Conservation (phyloP, 2,888 invertebrate genomes). For the Onchidella celtica region DNA sequence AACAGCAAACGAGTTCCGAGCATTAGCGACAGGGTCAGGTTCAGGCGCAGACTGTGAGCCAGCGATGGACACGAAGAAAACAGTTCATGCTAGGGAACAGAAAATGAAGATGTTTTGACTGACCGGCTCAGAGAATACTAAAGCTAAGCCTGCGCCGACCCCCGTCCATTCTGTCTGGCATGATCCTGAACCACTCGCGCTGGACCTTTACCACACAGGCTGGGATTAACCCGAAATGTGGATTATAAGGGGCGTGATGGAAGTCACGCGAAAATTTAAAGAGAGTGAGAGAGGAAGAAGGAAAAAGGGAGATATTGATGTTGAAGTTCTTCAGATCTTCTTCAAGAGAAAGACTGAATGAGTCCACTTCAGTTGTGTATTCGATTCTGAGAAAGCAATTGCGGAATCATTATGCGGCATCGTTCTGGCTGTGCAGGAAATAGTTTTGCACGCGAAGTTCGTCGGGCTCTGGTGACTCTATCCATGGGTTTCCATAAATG, state of each 20-base stretch:
- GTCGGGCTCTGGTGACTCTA: no score
- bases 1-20: slow-evolving; percentile 32
- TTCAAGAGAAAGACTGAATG: no score
- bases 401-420: no score
- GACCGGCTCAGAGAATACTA: slow-evolving; percentile 1
- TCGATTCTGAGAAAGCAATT: no score
- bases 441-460: no score
- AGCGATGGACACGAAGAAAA: slow-evolving; percentile 13
- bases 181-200: slow-evolving; percentile 33
- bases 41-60: slow-evolving; percentile 10
- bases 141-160: slow-evolving; percentile 18
- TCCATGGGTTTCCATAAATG: no score
- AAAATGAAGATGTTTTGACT: slow-evolving; percentile 32
- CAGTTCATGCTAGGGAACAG: slow-evolving; percentile 9
- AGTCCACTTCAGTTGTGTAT: no score
- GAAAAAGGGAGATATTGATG: slow-evolving; percentile 2
- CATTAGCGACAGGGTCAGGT: slow-evolving; percentile 32
- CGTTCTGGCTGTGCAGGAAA: no score
- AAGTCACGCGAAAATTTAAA: slow-evolving; percentile 12
- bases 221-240: slow-evolving; percentile 29
- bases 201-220: slow-evolving; percentile 11
- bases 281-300: no score
- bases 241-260: slow-evolving; percentile 38
- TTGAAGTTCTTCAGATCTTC: not conserved
- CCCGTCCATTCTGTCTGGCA: slow-evolving; percentile 29